Conservation (phyloP, 2,888 invertebrate genomes). For the Rhimphoctona megacephalus region DNA sequence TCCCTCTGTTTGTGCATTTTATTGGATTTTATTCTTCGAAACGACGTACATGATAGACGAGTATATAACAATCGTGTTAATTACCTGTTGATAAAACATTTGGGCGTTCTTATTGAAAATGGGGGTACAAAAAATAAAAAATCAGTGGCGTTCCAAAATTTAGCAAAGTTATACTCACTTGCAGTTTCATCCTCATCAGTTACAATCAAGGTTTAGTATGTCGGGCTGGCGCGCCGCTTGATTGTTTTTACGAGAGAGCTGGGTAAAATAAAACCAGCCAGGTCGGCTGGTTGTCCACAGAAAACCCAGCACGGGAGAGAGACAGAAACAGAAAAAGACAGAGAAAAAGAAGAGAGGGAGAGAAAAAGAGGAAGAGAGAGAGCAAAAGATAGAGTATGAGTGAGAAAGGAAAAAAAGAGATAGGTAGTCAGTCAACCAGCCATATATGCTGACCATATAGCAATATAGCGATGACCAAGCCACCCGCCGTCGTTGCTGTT, state of each 20-base stretch:
- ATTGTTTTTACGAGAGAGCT: slow-evolving; percentile 83
- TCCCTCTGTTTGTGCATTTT: not conserved
- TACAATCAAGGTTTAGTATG: slow-evolving; percentile 81
- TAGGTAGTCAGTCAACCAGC: slow-evolving; percentile 62
- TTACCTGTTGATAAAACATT: slow-evolving; percentile 51
- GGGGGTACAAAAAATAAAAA: slow-evolving; percentile 12
- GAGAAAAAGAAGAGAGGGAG: not conserved
- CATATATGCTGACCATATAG: slow-evolving; percentile 71
- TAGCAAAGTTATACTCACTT: slow-evolving; percentile 67
- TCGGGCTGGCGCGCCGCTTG: slow-evolving; percentile 78
- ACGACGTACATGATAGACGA: not conserved
- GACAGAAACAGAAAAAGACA: slow-evolving; percentile 7
- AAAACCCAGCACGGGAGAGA: slow-evolving; percentile 27
- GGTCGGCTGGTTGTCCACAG: slow-evolving; percentile 50
- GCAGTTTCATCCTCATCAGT: slow-evolving; percentile 78
- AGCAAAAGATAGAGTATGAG: slow-evolving; percentile 42
- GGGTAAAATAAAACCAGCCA: slow-evolving; percentile 69
- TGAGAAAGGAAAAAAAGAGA: slow-evolving; percentile 13
- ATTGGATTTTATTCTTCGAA: slow-evolving; percentile 29
- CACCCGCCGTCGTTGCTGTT: slow-evolving; percentile 60
- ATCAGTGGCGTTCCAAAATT: slow-evolving; percentile 37
- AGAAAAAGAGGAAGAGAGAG: slow-evolving; percentile 26
- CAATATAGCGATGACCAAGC: slow-evolving; percentile 68
- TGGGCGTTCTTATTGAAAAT: slow-evolving; percentile 31
- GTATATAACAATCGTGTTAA: slow-evolving; percentile 34